These are phyloP conservation scores for Astreopora myriophthalma DNA, from an alignment of 64 coral and sea anemone genomes.

Conservation along the genomic window DNA sequence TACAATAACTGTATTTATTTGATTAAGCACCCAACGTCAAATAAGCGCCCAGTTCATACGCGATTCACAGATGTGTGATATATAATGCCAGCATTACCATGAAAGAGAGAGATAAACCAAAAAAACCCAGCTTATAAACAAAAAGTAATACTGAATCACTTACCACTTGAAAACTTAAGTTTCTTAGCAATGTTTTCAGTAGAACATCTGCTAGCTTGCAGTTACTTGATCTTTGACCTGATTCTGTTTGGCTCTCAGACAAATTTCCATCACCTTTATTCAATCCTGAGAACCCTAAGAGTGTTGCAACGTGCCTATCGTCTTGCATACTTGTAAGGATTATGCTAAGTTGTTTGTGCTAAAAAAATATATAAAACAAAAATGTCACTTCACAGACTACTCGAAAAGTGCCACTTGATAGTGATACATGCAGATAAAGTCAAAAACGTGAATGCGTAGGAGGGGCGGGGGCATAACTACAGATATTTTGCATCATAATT, in stretches of 20 bases:
- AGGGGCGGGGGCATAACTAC: too few relatives aligned
- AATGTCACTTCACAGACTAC: not conserved
- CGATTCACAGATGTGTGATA: too few relatives aligned
- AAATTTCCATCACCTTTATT: slow-evolving; percentile 17
- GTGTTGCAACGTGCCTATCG: slow-evolving; percentile 81
- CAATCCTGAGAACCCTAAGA: slow-evolving; percentile 68
- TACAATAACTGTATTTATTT: too few relatives aligned
- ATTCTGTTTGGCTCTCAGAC: not conserved
- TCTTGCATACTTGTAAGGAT: slow-evolving; percentile 95
- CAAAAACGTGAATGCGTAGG: too few relatives aligned
- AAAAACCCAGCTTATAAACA: not conserved
- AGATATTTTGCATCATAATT: too few relatives aligned
- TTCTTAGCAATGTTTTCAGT: slow-evolving; percentile 84
- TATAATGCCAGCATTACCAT: not conserved
- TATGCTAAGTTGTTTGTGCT: slow-evolving; percentile 91
- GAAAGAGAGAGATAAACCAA: not conserved
- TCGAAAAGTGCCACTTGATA: too few relatives aligned
- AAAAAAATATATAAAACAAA: not conserved
- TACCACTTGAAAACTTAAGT: slow-evolving; percentile 84
- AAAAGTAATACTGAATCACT: not conserved
- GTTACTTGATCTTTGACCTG: slow-evolving; percentile 1
- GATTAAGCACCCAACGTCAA: too few relatives aligned
- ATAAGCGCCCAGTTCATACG: too few relatives aligned
- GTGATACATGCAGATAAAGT: too few relatives aligned
- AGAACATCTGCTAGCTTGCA: slow-evolving; percentile 75